Conservation (phyloP, 2,113 vertebrate species). For the Apteryx owenii region DNA sequence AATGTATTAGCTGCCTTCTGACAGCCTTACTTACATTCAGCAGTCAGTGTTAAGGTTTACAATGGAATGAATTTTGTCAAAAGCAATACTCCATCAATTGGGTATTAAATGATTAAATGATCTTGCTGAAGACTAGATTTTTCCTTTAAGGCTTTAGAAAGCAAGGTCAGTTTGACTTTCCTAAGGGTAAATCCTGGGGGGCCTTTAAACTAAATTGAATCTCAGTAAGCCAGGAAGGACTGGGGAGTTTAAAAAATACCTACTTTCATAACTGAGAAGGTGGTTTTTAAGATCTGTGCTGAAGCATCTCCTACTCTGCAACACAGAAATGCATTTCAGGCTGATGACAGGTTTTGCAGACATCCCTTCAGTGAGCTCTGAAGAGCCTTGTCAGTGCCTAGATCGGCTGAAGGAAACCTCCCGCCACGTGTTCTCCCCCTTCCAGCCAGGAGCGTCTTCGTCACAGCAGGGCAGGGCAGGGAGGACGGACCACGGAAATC, state of each 20-base stretch:
- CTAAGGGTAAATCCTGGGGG: not conserved
- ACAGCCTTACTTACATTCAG: not conserved
- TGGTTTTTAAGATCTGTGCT: not conserved
- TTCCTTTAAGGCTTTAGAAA: not conserved
- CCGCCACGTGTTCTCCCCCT: not conserved
- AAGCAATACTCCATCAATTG: not conserved
- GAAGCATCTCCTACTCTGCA: not conserved
- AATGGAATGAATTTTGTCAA: not conserved
- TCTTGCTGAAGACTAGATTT: not conserved
- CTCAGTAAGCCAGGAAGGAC: not conserved
- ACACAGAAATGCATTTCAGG: not conserved
- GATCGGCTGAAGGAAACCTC: not conserved
- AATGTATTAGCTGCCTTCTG: not conserved
- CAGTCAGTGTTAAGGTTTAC: not conserved
- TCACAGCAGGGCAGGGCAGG: not conserved
- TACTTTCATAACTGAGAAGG: fast-evolving
- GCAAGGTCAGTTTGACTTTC: not conserved
- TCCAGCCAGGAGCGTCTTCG: not conserved
- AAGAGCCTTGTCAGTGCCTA: fast-evolving
- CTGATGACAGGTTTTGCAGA: not conserved
- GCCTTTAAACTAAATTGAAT: not conserved
- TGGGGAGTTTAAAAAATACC: not conserved
- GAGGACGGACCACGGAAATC: not conserved
- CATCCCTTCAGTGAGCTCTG: not conserved
- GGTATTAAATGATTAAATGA: not conserved